Evolutionary conservation across 2,113 vertebrate species (phyloP), one percentile per base, ranked within the genome.

Genomic region (Phalacrocorax carbo): DNA sequence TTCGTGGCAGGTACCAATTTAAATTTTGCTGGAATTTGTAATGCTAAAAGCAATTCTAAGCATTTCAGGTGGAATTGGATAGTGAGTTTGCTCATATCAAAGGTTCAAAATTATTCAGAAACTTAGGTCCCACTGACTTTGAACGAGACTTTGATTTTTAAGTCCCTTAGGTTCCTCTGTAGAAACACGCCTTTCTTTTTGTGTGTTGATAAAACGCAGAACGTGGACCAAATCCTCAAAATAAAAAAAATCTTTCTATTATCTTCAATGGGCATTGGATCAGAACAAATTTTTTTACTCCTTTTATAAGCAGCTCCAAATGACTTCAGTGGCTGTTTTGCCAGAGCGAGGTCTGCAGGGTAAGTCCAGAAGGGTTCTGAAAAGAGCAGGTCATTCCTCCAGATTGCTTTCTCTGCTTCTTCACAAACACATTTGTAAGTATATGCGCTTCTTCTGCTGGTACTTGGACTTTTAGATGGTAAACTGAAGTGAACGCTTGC

Each of bases 1-100:
- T 97, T 96, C 78, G 76, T 97, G 94, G 86, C 73, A 96, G 93
- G 83, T 88, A 95, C 15, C 83, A 97, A 97, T 96, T 92, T 95
- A 94, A 92, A 94, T 96, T 97, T 94, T 97, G 70, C 78, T 96
- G 87, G 84, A 92, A 88, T 87, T 96, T 84, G 62, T 92, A 93
- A 90, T 68, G 75, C 87, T 62, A 92, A 96, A 97, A 96, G 44
- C 78, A 94, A 36, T 94, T 97, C 46, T 71, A 91, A 55, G 81
- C 61, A 95, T 93, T 94, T 64, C 48, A 84, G n/a, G 25, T 65
- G 29, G 40, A 72, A n/a, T 1, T 58, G 20, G 20, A 32, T 58
- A 77, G 16, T 20, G 26, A 90, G 57, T 79, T 79, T 29, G 22
- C 32, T 71, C 36, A 40, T 17, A 32, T 5, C n/a, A 52, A 76